A percentile compares a stretch with the other conserved stretches of the same genome.
Evolutionary conservation across 2,113 vertebrate genomes (phyloP).

Genomic region (Sinocyclocheilus anshuiensis): DNA sequence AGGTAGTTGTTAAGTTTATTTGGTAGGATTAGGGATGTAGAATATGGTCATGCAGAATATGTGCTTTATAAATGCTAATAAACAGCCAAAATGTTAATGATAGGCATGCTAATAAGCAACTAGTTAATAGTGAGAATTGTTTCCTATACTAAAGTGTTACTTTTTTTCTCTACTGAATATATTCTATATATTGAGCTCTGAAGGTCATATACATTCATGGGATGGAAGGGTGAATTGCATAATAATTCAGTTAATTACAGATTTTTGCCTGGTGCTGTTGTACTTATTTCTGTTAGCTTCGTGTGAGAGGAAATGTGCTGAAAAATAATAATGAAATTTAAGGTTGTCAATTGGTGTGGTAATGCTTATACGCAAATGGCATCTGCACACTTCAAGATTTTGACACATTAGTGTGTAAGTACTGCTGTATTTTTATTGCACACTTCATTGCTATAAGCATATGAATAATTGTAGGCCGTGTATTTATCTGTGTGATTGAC

Average conservation of each 20-base stretch:
- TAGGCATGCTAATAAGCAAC: no score
- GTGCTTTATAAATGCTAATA: no score
- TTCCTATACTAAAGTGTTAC: background rate
- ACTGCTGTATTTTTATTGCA: background rate
- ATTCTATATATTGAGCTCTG: no score
- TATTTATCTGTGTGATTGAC: background rate
- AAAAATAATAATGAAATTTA: background rate
- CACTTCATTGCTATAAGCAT: background rate
- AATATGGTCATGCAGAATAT: no score
- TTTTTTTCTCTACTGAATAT: background rate
- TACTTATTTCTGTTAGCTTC: background rate
- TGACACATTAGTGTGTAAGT: background rate
- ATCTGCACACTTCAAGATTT: background rate
- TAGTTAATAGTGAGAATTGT: no score
- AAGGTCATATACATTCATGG: background rate
- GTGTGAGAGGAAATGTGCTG: background rate
- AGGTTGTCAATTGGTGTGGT: background rate
- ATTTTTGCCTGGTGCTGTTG: background rate
- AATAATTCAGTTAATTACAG: background rate
- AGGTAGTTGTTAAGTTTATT: no score
- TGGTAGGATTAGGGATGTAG: no score
- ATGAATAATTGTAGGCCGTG: background rate
- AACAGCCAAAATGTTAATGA: no score
- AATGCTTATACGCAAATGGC: background rate
- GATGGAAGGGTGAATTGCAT: background rate